Conservation (phyloP, 2,113 vertebrate genomes). For the Zosterops hypoxanthus region DNA sequence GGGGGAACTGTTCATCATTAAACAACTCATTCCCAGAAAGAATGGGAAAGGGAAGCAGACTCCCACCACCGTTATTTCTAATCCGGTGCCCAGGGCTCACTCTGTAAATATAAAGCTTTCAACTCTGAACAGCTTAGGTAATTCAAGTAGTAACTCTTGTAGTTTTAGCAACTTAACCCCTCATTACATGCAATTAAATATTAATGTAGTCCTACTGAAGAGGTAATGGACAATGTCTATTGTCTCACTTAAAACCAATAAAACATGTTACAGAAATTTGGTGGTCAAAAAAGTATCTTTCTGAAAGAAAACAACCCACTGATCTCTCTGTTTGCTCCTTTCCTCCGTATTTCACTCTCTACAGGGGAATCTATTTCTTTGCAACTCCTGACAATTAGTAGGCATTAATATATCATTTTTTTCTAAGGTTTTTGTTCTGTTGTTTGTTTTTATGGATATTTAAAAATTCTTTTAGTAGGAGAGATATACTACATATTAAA, state of each 20-base stretch:
- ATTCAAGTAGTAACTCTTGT: background rate
- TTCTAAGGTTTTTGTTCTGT: background rate
- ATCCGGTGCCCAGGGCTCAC: background rate
- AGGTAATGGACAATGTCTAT: background rate
- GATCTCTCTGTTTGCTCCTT: background rate
- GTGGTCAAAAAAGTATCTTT: background rate
- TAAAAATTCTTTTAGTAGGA: background rate
- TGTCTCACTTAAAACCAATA: background rate
- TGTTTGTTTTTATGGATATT: background rate
- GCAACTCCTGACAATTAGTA: background rate
- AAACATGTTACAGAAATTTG: background rate
- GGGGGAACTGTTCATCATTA: background rate
- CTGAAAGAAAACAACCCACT: background rate
- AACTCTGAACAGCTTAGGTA: background rate
- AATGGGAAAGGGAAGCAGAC: background rate
- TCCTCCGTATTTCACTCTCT: background rate
- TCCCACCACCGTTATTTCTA: fast-evolving
- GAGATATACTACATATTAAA: background rate
- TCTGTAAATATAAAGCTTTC: background rate
- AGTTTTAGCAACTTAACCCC: background rate
- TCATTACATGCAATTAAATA: background rate
- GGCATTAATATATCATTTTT: background rate
- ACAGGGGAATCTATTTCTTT: background rate
- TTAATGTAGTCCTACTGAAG: background rate
- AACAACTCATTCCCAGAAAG: background rate